phyloP scores from a whole-genome alignment of 2,113 vertebrate species.

The Alouatta palliata region DNA sequence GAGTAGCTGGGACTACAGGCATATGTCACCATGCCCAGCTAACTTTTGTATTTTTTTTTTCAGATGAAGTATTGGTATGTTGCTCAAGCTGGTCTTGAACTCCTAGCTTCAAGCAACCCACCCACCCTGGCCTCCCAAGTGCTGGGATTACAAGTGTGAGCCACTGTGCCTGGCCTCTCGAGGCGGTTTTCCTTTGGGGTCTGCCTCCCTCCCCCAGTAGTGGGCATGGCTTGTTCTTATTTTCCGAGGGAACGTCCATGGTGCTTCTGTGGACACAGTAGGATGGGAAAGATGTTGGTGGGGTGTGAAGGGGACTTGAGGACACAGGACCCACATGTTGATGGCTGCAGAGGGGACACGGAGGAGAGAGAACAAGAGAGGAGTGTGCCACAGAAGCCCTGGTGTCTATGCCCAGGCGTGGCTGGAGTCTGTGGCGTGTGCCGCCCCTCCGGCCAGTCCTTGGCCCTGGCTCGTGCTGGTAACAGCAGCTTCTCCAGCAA shows the following conservation, averaged over 20 bases:
- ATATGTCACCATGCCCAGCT: too few species aligned
- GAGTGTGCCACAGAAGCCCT: background rate
- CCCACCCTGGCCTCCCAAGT: background rate
- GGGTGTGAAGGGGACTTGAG: background rate
- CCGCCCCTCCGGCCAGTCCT: rapidly evolving
- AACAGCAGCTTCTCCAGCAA: background rate
- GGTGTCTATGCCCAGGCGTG: rapidly evolving
- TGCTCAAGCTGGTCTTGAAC: background rate
- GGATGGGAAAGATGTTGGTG: background rate
- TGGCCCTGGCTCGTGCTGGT: background rate
- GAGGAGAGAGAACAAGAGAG: background rate
- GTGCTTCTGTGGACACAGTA: background rate
- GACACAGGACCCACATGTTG: background rate
- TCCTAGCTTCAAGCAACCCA: background rate
- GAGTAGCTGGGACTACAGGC: too few species aligned
- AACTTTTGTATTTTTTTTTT: background rate
- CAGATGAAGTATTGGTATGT: background rate
- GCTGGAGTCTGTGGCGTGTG: background rate
- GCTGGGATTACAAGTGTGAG: background rate
- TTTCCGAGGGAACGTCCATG: rapidly evolving
- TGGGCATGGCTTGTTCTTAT: background rate
- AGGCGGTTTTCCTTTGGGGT: background rate
- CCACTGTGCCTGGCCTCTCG: too few species aligned
- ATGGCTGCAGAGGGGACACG: background rate
- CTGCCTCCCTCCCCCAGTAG: background rate